These are phyloP conservation scores for Clusia tigrina DNA, from an alignment of 2,888 invertebrate genomes.

Conservation along the genomic window DNA sequence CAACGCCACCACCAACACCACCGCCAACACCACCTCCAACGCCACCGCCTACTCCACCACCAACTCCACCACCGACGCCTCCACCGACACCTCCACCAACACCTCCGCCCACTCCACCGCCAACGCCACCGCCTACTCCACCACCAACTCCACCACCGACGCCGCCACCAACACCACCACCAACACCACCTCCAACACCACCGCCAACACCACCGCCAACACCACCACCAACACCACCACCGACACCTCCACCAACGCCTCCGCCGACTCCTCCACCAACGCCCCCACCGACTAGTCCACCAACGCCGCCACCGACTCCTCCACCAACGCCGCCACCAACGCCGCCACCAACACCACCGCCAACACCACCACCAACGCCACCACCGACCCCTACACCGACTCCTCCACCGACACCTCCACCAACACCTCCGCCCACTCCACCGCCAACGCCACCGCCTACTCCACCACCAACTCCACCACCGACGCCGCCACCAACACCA, in stretches of 20 bases:
- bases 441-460: not conserved
- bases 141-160: not conserved
- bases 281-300: not conserved
- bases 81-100: not conserved
- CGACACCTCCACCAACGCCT: not conserved
- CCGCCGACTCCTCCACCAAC: not conserved
- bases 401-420: not conserved
- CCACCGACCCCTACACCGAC: not conserved
- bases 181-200: not conserved
- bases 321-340: not conserved
- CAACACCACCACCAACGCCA: not conserved
- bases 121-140: not conserved
- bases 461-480: not conserved
- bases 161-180: not conserved
- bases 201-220: not conserved
- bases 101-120: not conserved
- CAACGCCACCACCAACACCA: not conserved
- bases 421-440: not conserved
- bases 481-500: not conserved
- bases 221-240: not conserved
- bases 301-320: not conserved
- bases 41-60: not conserved
- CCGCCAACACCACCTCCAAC: not conserved
- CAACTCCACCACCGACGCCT: not conserved
- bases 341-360: not conserved